These are phyloP conservation scores for Tenualosa thibaudeaui DNA, from an alignment of 2,797 vertebrate genomes.

Conservation along the genomic window DNA sequence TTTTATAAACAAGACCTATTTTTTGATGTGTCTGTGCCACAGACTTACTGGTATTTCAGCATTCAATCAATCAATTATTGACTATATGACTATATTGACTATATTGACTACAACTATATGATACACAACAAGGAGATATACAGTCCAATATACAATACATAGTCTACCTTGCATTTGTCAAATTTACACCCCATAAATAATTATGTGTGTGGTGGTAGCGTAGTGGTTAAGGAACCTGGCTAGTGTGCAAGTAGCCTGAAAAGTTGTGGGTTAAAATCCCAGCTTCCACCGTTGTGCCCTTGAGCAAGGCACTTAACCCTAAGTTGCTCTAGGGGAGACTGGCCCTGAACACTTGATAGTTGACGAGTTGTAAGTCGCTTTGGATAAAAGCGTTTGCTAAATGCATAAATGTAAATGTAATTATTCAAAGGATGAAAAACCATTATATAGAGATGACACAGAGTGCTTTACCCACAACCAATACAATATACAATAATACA, in stretches of 20 bases:
- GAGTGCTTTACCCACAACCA: neutral
- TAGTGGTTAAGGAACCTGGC: too few relatives aligned
- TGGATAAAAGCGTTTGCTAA: too few relatives aligned
- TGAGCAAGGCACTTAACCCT: too few relatives aligned
- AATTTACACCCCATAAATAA: neutral
- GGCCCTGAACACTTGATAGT: too few relatives aligned
- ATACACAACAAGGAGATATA: neutral
- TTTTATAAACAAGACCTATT: conserved; percentile 66
- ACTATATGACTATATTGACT: neutral
- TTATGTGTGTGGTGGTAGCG: too few relatives aligned
- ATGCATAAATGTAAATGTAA: too few relatives aligned
- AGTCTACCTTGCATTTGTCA: neutral
- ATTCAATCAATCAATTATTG: neutral
- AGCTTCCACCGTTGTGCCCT: too few relatives aligned
- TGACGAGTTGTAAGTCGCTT: too few relatives aligned
- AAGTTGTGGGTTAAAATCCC: too few relatives aligned
- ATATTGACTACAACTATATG: neutral
- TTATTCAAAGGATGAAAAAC: neutral
- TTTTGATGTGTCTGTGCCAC: conserved; percentile 44
- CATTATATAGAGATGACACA: neutral
- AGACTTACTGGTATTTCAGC: conserved; percentile 30
- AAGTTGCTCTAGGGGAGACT: too few relatives aligned
- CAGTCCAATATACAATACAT: neutral
- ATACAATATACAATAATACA: conserved; percentile 4
- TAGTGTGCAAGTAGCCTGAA: too few relatives aligned